Evolutionary conservation across 2,113 vertebrate species (phyloP), one percentile per base, ranked within the genome.

Genomic region (Semnopithecus entellus): DNA sequence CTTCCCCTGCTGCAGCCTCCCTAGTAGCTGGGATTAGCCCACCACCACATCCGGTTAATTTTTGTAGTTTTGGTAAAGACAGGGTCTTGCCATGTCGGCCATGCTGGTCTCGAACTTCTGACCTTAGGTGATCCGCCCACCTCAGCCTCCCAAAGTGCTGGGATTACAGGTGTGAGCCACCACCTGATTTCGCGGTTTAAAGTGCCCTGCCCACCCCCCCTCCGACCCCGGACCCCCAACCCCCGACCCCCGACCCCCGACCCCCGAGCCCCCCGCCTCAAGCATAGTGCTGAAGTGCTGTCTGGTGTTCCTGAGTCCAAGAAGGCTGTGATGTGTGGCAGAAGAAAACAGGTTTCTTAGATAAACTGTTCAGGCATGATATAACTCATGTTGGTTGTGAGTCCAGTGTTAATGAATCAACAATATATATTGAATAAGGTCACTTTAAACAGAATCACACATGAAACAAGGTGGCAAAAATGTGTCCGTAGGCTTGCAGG

Each of bases 391-490:
- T 86, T 45, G 52, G 82, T n/a, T 50, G 6, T 68, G 52, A 83
- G 40, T 68, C 94, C 72, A 68, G 0, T 78, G 61, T 88, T 61
- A 83, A 78, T 52, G 40, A 96, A 75, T 43, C 61, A 59, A 78
- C 87, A 68, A 70, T 79, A 66, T 59, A 20, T 84, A 64, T 96
- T 91, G 82, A 78, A 82, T 94, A 93, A 91, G 79, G 5, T 81
- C 57, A 79, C 27, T 90, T 73, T 82, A 86, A 83, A 79, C 57
- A 96, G 27, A 97, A 92, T 82, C 38, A 89, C 73, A 64, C 3
- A 43, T 78, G 55, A 73, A 84, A 50, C 85, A 88, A 57, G 38
- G 32, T 86, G 89, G 90, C 43, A 91, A 48, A 92, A 95, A 43
- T 52, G 4, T 80, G 73, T 92, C 88, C 38, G 35, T 50, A 92